Conservation (phyloP, 2,113 vertebrate genomes). For the Neofelis nebulosa region DNA sequence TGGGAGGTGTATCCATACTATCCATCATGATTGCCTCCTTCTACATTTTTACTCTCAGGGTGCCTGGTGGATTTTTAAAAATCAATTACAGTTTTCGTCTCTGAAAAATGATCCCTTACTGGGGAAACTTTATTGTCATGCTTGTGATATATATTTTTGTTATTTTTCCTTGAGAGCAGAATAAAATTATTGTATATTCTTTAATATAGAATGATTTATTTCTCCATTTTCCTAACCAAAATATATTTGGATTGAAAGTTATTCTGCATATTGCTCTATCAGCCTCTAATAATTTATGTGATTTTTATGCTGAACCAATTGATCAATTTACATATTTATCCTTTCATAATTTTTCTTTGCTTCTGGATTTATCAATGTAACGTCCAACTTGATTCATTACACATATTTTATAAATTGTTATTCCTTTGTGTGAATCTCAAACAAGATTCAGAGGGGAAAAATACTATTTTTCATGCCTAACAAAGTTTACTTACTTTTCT, state of each 20-base stretch:
- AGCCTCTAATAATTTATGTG: slow-evolving; percentile 15
- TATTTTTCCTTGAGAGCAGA: slow-evolving; percentile 2
- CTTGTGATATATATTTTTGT: slow-evolving; percentile 20
- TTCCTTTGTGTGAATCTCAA: slow-evolving; percentile 22
- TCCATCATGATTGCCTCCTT: background rate
- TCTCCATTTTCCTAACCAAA: slow-evolving; percentile 38
- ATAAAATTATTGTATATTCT: slow-evolving; percentile 31
- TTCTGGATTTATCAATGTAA: slow-evolving; percentile 22
- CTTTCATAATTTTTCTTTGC: slow-evolving; percentile 48
- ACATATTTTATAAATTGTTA: slow-evolving; percentile 10
- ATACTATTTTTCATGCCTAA: slow-evolving; percentile 6
- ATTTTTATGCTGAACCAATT: slow-evolving; percentile 52
- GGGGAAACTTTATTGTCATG: slow-evolving; percentile 37
- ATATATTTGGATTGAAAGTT: slow-evolving; percentile 22
- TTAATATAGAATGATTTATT: slow-evolving; percentile 62
- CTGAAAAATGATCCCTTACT: slow-evolving; percentile 54
- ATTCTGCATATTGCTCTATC: slow-evolving; percentile 9
- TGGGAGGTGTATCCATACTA: background rate
- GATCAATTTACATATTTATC: slow-evolving; percentile 18
- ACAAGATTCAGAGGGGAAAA: background rate
- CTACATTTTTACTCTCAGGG: background rate
- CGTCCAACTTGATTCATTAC: slow-evolving; percentile 28
- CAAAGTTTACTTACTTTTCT: slow-evolving; percentile 1
- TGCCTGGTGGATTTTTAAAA: background rate
- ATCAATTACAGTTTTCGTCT: slow-evolving; percentile 30